Conservation (phyloP, 2,888 invertebrate genomes). For the Phrixothrix hirtus region DNA sequence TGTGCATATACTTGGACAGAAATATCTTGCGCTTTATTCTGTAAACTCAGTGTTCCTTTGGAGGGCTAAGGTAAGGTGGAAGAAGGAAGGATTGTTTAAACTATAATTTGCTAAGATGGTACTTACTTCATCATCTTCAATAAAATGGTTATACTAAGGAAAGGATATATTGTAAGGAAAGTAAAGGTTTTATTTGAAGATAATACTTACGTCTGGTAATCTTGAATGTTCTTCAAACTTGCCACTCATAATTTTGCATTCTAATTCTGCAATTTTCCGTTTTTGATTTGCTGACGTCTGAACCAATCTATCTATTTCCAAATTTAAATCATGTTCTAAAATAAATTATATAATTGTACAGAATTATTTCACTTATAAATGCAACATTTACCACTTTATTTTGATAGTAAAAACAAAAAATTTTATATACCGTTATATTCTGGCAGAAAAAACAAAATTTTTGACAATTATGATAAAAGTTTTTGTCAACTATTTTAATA, state of each 20-base stretch:
- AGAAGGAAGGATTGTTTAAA: neutral
- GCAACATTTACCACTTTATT: too few species aligned
- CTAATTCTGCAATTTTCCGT: constrained; percentile 56
- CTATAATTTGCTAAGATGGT: neutral
- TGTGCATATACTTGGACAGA: too few species aligned
- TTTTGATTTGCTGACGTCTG: constrained; percentile 55
- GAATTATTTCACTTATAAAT: too few species aligned
- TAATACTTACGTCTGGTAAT: constrained; percentile 12
- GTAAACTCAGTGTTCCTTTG: neutral
- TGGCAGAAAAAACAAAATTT: too few species aligned
- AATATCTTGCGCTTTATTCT: neutral
- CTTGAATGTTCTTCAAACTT: constrained; percentile 21
- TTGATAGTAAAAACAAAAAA: too few species aligned
- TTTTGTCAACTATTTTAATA: too few species aligned
- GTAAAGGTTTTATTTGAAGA: neutral
- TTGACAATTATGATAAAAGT: too few species aligned
- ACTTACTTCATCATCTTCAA: neutral
- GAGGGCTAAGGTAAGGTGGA: neutral
- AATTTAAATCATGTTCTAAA: constrained; percentile 59
- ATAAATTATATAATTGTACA: too few species aligned
- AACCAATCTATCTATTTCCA: constrained; percentile 58
- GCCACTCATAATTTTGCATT: constrained; percentile 40
- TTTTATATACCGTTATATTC: too few species aligned
- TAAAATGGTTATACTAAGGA: neutral
- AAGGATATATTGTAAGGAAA: neutral